A percentile compares a stretch with the other conserved stretches of the same genome.
phyloP scores from a whole-genome alignment of 1,140 invertebrate species.

The Musca domestica region DNA sequence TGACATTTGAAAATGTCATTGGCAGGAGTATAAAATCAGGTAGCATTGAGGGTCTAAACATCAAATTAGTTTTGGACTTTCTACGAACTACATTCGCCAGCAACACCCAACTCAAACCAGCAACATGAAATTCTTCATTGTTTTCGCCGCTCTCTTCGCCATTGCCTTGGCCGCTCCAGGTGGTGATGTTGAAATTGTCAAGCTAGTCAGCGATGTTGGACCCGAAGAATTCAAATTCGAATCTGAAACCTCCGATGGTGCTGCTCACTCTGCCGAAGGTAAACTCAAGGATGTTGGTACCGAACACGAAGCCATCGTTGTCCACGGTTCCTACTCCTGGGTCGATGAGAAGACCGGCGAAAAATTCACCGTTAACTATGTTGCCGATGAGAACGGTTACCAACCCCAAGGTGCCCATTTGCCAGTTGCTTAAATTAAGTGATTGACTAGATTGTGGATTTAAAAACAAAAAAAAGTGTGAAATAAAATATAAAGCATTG shows the following conservation, averaged over 20 bases:
- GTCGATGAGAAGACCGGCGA: conserved; percentile 31
- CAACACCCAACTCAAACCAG: conserved; percentile 51
- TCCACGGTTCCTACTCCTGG: conserved; percentile 29
- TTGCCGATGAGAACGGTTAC: conserved; percentile 57
- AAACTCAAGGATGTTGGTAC: conserved; percentile 20
- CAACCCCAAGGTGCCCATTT: conserved; percentile 62
- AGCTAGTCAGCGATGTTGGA: conserved; percentile 23
- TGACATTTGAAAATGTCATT: too few species aligned
- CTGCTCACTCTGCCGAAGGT: not conserved
- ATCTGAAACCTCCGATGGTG: conserved; percentile 11
- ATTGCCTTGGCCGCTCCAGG: conserved; percentile 25
- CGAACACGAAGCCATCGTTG: conserved; percentile 29
- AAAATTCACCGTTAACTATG: conserved; percentile 31
- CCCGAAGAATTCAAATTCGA: conserved; percentile 17
- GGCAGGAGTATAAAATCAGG: too few species aligned
- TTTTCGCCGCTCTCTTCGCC: conserved; percentile 28
- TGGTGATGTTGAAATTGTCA: conserved; percentile 18
- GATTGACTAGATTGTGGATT: too few species aligned
- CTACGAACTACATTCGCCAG: not conserved
- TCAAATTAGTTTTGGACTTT: not conserved
- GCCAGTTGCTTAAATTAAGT: conserved; percentile 55
- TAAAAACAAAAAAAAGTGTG: too few species aligned
- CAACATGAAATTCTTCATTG: conserved; percentile 25
- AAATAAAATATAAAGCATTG: too few species aligned
- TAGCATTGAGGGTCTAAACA: not conserved